Conservation (phyloP, 2,797 vertebrate species). For the Fratercula arctica region DNA sequence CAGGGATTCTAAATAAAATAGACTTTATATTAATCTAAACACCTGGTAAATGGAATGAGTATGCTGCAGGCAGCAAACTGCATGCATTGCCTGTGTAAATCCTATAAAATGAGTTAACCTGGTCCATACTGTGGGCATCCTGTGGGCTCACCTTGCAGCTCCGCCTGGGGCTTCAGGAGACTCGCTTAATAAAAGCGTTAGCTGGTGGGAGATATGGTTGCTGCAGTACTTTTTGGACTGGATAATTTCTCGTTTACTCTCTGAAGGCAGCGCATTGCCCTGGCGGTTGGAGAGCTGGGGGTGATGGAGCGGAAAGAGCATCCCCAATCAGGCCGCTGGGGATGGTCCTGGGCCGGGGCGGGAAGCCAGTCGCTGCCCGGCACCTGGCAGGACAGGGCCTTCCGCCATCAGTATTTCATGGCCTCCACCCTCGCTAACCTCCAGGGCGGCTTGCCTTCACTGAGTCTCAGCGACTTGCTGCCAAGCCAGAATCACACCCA, state of each 20-base stretch:
- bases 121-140: not conserved
- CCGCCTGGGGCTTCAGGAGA: not conserved
- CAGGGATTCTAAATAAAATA: not conserved
- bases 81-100: not conserved
- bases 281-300: rapidly evolving
- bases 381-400: not conserved
- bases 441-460: not conserved
- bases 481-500: rapidly evolving
- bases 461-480: not conserved
- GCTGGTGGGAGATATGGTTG: not conserved
- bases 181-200: not conserved
- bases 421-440: not conserved
- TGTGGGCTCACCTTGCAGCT: not conserved
- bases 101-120: not conserved
- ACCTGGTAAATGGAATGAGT: not conserved
- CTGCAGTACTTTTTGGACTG: not conserved
- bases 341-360: rapidly evolving
- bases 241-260: not conserved
- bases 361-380: not conserved
- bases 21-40: not conserved
- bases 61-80: not conserved
- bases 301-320: not conserved
- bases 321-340: not conserved
- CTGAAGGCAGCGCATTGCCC: rapidly evolving
- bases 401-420: not conserved